Conservation (phyloP, 2,113 vertebrate species). For the Vulpes lagopus region DNA sequence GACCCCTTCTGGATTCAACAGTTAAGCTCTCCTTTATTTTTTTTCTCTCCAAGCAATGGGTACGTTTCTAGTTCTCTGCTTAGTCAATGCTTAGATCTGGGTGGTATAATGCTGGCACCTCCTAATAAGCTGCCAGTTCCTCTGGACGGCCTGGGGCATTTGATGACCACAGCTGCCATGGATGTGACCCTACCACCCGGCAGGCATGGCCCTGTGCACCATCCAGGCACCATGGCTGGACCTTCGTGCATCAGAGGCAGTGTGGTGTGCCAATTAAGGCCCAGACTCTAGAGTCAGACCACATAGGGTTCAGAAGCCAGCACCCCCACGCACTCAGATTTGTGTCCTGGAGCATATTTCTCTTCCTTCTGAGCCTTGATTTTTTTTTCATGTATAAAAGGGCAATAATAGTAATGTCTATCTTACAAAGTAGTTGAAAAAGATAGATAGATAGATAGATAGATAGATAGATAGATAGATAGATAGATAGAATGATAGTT, state of each 20-base stretch:
- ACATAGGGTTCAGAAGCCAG: not conserved
- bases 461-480: not conserved
- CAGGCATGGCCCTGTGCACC: not conserved
- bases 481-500: not conserved
- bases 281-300: not conserved
- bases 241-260: not conserved
- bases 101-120: not conserved
- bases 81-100: not conserved
- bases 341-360: not conserved
- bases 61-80: not conserved
- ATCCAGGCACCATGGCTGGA: not conserved
- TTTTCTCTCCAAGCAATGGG: not conserved
- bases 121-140: not conserved
- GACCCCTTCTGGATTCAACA: not conserved
- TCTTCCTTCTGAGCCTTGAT: not conserved
- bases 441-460: not conserved
- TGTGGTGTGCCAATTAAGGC: not conserved
- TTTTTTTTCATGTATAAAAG: slow-evolving; percentile 32
- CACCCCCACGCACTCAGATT: not conserved
- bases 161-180: not conserved
- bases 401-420: not conserved
- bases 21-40: not conserved
- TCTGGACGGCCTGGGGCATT: not conserved
- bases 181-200: not conserved
- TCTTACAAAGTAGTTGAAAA: not conserved